Percentiles rank a stretch among this genome's conserved stretches.
These are phyloP conservation scores for Acropora yongei DNA, from an alignment of 64 coral and sea anemone species.

Conservation along the genomic window DNA sequence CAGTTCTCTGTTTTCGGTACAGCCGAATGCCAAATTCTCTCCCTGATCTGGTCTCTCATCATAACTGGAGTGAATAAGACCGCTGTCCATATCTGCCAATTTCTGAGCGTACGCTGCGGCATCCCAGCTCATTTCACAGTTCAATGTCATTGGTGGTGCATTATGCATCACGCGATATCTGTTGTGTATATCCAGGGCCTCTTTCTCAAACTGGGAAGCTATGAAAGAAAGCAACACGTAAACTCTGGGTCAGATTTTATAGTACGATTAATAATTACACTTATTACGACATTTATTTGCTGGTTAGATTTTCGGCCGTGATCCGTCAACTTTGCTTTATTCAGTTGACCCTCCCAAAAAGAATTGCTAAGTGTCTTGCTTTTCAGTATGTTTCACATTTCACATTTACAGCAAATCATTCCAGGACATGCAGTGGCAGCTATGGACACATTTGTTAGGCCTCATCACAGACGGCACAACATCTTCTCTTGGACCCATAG, in stretches of 20 bases:
- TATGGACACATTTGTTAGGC: neutral
- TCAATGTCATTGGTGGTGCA: constrained; percentile 72
- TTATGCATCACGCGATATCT: constrained; percentile 80
- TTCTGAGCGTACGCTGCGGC: constrained; percentile 68
- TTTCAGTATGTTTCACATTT: no score
- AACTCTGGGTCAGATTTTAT: no score
- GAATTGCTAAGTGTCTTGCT: no score
- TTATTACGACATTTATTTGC: no score
- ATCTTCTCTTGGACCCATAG: no score
- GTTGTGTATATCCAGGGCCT: constrained; percentile 77
- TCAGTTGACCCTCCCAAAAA: no score
- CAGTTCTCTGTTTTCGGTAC: constrained; percentile 34
- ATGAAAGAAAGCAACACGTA: neutral
- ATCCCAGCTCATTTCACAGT: constrained; percentile 62
- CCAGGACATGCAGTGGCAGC: no score
- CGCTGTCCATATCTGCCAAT: constrained; percentile 55
- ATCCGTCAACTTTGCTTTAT: no score
- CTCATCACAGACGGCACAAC: no score
- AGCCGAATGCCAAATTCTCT: constrained; percentile 78
- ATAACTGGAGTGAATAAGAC: constrained; percentile 52
- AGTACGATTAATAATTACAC: no score
- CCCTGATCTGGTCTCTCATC: constrained; percentile 71
- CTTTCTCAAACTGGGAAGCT: constrained; percentile 63
- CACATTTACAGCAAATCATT: no score
- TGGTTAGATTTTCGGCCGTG: no score